Conservation (phyloP, 2,113 vertebrate species). For the Otolemur garnettii region DNA sequence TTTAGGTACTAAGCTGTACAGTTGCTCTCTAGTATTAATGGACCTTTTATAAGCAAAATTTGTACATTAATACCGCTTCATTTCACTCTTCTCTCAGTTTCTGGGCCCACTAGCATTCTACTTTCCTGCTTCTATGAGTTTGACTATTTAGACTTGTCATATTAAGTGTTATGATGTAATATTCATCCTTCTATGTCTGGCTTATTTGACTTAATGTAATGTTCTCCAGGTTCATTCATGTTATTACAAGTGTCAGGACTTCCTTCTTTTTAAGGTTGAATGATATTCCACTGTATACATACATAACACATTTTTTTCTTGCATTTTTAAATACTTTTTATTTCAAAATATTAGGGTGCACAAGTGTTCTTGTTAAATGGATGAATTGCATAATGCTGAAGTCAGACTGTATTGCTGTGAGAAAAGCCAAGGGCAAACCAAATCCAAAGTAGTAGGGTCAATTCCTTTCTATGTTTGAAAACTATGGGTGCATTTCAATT, state of each 20-base stretch:
- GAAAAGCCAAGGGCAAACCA: no score
- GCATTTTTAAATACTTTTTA: no score
- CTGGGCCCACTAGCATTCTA: background rate
- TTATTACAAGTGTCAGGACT: background rate
- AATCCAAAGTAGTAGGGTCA: no score
- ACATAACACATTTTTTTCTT: background rate
- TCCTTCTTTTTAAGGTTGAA: background rate
- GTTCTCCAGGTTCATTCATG: background rate
- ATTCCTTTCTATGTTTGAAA: background rate
- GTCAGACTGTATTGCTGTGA: no score
- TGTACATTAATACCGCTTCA: background rate
- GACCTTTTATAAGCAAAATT: background rate
- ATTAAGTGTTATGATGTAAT: background rate
- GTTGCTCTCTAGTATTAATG: background rate
- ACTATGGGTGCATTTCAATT: background rate
- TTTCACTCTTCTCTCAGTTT: background rate
- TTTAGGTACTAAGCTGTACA: background rate
- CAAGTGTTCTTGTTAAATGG: no score
- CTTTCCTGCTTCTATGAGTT: background rate
- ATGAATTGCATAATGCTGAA: no score
- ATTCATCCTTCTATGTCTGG: background rate
- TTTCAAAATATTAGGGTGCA: no score
- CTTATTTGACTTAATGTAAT: background rate
- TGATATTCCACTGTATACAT: background rate
- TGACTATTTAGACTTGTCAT: constrained; percentile 2